Base-by-base conservation (phyloP, 2,797 vertebrate species). In the Enteromius treurensis region DNA sequence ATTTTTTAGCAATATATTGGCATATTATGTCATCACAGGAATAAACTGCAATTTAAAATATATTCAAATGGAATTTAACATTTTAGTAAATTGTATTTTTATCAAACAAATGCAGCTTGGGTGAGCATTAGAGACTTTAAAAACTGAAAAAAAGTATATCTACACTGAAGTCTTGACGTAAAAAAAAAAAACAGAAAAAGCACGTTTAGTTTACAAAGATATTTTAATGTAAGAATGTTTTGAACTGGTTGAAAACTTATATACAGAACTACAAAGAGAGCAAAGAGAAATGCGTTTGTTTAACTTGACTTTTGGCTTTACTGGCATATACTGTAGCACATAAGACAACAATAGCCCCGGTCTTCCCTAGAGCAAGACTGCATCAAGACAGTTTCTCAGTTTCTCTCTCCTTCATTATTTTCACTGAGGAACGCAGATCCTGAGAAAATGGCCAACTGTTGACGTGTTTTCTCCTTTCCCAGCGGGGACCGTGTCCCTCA, bases 391-490 rank as follows among this genome's bases (percentile, higher is more conserved):
- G 32, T 49, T 47, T 77, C 40, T 29, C 17, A 19, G 32, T 29
- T 47, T 58, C 37, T 60, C 11, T 81, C 19, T 65, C 53, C 53
- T 64, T 64, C 23, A 71, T 76, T 79, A 45, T 37, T 74, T 74
- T 80, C 47, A 47, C 76, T n/a, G 32, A 82, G 32, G 58, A 49
- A 67, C 6, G 51, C 65, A 65, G 47, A 81, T 23, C 81, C 6
- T 79, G 81, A 81, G 81, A 87, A 86, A 86, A 77, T 32, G 19
- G 49, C 29, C 79, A 84, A 84, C 64, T 84, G 68, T 84, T 78
- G 58, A 47, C 14, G 5, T 29, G n/a, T 49, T 40, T 68, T 62
- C 40, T 42, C 21, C 32, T 74, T 21, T 81, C 23, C 64, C 79
- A 78, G 32, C 26, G 49, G 64, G 58, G 55, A 74, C 51, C 21